Conservation (phyloP, 1,140 invertebrate species). For the Adelges cooleyi region DNA sequence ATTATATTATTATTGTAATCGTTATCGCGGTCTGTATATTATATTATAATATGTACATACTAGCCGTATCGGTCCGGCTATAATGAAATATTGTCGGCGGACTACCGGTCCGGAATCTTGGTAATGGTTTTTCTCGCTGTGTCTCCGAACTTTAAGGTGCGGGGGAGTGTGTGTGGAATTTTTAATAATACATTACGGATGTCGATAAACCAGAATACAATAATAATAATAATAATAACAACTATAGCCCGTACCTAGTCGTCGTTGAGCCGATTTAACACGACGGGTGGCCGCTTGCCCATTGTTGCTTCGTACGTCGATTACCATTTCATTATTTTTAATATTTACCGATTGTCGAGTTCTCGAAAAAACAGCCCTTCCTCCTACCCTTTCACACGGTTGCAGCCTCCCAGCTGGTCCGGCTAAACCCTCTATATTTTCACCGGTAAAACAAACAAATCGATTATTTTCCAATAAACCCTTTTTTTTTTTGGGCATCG, state of each 20-base stretch:
- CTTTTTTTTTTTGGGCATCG: too few species aligned
- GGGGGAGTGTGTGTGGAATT: not conserved
- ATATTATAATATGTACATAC: not conserved
- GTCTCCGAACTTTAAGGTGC: not conserved
- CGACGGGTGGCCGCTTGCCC: conserved; percentile 15
- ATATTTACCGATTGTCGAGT: conserved; percentile 20
- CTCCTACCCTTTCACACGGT: too few species aligned
- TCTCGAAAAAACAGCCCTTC: too few species aligned
- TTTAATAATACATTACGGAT: not conserved
- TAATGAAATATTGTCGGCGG: conserved; percentile 27
- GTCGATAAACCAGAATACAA: not conserved
- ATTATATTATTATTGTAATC: not conserved
- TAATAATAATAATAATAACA: not conserved
- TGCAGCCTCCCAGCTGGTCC: too few species aligned
- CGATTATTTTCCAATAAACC: too few species aligned
- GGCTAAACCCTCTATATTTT: too few species aligned
- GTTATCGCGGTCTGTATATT: not conserved
- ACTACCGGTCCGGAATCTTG: conserved; percentile 26
- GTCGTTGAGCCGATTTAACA: conserved; percentile 6
- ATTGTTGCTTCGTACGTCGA: conserved; percentile 6
- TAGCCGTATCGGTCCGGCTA: not conserved
- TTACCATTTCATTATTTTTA: conserved; percentile 13
- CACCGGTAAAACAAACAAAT: too few species aligned
- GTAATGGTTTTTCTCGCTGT: conserved; percentile 20
- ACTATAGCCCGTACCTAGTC: not conserved